Conservation (phyloP, 2,888 invertebrate genomes). For the Notodonta dromedarius region DNA sequence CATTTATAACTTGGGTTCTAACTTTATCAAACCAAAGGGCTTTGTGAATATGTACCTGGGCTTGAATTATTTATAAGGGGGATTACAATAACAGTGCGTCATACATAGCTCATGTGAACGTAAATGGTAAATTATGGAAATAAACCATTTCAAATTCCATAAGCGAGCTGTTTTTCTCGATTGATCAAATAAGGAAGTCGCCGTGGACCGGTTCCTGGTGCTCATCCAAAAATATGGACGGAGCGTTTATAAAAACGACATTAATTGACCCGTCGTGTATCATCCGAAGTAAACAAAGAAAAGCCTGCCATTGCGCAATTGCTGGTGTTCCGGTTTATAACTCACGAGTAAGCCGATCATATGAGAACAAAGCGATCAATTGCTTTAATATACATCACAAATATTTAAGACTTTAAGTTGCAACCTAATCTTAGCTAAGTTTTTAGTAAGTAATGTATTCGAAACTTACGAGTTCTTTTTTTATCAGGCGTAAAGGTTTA, state of each 20-base stretch:
- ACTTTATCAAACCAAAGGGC: too few species aligned
- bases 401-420: too few species aligned
- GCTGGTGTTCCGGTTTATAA: too few species aligned
- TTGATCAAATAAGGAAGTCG: not conserved
- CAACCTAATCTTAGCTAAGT: too few species aligned
- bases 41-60: not conserved
- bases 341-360: too few species aligned
- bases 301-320: too few species aligned
- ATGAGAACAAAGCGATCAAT: too few species aligned
- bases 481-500: too few species aligned
- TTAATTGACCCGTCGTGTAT: not conserved
- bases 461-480: too few species aligned
- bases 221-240: not conserved
- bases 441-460: too few species aligned
- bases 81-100: not conserved
- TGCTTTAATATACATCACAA: too few species aligned
- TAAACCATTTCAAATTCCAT: not conserved
- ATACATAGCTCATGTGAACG: not conserved
- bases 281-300: not conserved
- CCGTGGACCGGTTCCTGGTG: not conserved
- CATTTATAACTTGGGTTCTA: too few species aligned
- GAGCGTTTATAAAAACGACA: not conserved
- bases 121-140: conserved; percentile 1
- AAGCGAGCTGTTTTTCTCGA: not conserved
- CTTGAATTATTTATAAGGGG: not conserved